Evolutionary conservation across 92 coral and sea anemone species (phyloP).

Genomic region (Hydrozoanthus gracilis): DNA sequence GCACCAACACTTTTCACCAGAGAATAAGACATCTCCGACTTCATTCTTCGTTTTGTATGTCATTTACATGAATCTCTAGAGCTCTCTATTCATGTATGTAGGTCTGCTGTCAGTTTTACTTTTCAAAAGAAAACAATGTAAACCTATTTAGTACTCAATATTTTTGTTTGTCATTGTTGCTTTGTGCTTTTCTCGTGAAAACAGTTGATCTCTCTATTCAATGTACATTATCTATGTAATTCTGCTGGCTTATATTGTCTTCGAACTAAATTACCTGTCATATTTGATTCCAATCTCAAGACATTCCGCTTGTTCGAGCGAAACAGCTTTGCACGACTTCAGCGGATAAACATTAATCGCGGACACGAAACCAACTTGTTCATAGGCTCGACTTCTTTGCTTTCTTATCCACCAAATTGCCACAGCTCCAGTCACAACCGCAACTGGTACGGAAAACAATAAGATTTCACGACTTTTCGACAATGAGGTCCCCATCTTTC

Average conservation of each 20-base stretch:
- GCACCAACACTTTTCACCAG: too few relatives aligned
- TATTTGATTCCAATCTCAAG: conserved; percentile 49
- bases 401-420: conserved; percentile 52
- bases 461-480: not conserved
- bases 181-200: too few relatives aligned
- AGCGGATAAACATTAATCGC: conserved; percentile 63
- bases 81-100: too few relatives aligned
- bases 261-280: conserved; percentile 58
- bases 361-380: conserved; percentile 61
- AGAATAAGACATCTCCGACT: too few relatives aligned
- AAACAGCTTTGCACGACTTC: conserved; percentile 71
- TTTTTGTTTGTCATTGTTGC: too few relatives aligned
- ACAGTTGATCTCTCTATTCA: not conserved
- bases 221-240: too few relatives aligned
- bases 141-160: too few relatives aligned
- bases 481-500: conserved; percentile 4
- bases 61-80: too few relatives aligned
- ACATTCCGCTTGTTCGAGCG: conserved; percentile 54
- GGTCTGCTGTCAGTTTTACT: too few relatives aligned
- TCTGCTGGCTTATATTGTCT: too few relatives aligned
- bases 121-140: too few relatives aligned
- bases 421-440: conserved; percentile 26
- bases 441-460: conserved; percentile 15
- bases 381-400: conserved; percentile 23
- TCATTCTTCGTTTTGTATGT: too few relatives aligned